A percentile compares a stretch with the other conserved stretches of the same genome.
phyloP scores from a whole-genome alignment of 2,113 vertebrate species.

The Rynchops niger region DNA sequence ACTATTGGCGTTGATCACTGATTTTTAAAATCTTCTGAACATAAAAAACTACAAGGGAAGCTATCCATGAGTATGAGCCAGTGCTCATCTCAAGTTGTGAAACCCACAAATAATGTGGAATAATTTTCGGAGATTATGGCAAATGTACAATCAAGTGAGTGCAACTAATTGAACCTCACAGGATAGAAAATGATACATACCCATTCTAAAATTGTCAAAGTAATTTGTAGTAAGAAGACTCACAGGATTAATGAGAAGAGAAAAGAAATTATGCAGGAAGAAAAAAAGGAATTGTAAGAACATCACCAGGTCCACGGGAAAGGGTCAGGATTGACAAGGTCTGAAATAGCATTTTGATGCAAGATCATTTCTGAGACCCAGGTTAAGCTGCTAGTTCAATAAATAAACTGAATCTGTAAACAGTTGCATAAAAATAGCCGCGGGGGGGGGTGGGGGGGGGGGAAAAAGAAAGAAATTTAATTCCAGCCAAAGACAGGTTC shows the following conservation, averaged over 20 bases:
- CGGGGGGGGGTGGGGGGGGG: too few species aligned
- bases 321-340: neutral
- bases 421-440: neutral
- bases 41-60: neutral
- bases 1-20: neutral
- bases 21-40: neutral
- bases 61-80: too few species aligned
- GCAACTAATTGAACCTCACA: neutral
- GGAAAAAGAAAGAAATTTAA: neutral
- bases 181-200: rapidly evolving
- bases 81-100: neutral
- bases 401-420: neutral
- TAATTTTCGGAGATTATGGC: neutral
- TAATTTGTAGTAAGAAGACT: neutral
- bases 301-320: neutral
- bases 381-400: neutral
- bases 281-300: neutral
- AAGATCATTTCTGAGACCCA: neutral
- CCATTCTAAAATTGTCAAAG: neutral
- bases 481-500: neutral
- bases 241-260: neutral
- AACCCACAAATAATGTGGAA: neutral
- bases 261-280: neutral
- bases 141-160: neutral
- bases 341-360: neutral